Conservation (phyloP, 2,113 vertebrate genomes). For the Petroica traversi region DNA sequence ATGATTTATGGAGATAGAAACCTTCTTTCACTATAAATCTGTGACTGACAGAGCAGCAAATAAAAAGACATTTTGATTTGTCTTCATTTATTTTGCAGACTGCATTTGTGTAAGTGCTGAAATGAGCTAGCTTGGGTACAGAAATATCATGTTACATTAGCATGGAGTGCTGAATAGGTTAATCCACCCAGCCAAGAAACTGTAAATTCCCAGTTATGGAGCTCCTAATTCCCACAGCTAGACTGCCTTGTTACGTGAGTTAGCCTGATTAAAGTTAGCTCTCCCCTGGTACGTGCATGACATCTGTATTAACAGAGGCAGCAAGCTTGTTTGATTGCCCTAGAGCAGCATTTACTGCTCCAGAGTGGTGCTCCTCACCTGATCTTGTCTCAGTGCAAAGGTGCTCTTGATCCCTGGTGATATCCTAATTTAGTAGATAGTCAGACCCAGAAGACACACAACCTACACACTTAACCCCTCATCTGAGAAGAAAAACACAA, state of each 20-base stretch:
- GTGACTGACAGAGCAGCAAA: background rate
- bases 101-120: background rate
- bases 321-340: background rate
- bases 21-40: background rate
- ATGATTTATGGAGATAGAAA: background rate
- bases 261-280: background rate
- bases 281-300: background rate
- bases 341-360: background rate
- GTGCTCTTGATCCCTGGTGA: background rate
- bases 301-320: background rate
- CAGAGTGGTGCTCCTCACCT: background rate
- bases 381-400: background rate
- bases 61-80: background rate
- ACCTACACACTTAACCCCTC: background rate
- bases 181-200: background rate
- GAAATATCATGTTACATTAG: background rate
- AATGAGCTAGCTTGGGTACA: background rate
- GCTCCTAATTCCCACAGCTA: background rate
- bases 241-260: background rate
- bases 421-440: background rate
- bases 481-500: background rate
- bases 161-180: background rate
- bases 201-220: background rate
- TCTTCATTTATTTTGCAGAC: background rate
- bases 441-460: accelerated